These are phyloP conservation scores for Drosophila anomalata DNA, from an alignment of 2,888 invertebrate species.

Conservation along the genomic window DNA sequence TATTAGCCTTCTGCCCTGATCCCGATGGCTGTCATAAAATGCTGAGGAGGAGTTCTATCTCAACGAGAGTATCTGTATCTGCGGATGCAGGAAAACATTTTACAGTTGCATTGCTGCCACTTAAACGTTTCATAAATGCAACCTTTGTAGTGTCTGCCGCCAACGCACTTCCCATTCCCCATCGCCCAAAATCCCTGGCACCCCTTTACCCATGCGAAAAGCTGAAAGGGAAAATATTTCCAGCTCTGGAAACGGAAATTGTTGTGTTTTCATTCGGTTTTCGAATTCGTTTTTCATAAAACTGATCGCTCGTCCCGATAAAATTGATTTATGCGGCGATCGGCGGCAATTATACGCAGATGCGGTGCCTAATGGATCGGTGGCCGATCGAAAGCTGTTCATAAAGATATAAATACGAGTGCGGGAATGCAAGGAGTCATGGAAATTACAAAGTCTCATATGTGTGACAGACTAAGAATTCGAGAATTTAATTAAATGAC, in stretches of 20 bases:
- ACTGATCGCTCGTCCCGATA: slow-evolving; percentile 79
- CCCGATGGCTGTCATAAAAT: slow-evolving; percentile 74
- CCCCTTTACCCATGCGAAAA: slow-evolving; percentile 57
- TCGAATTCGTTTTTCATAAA: slow-evolving; percentile 68
- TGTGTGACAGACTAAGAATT: neutral
- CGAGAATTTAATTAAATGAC: neutral
- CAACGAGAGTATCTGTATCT: slow-evolving; percentile 51
- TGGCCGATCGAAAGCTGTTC: slow-evolving; percentile 52
- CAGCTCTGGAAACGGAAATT: slow-evolving; percentile 63
- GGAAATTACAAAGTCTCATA: neutral
- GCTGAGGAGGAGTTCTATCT: slow-evolving; percentile 21
- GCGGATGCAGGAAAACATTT: slow-evolving; percentile 59
- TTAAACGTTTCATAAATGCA: slow-evolving; percentile 80
- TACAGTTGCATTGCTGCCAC: slow-evolving; percentile 77
- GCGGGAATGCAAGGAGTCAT: slow-evolving; percentile 8
- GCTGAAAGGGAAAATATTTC: slow-evolving; percentile 53
- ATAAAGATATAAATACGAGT: slow-evolving; percentile 33
- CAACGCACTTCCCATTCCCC: slow-evolving; percentile 27
- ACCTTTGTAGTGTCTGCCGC: slow-evolving; percentile 73
- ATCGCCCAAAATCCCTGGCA: slow-evolving; percentile 20
- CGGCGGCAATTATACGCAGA: slow-evolving; percentile 77
- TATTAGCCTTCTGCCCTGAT: slow-evolving; percentile 66
- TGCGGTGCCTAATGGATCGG: slow-evolving; percentile 80
- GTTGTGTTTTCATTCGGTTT: slow-evolving; percentile 50
- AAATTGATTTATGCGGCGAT: slow-evolving; percentile 80